A percentile compares a stretch with the other conserved stretches of the same genome.
Conservation (phyloP, 2,888 invertebrate genomes). For the Rotaria macrura region DNA sequence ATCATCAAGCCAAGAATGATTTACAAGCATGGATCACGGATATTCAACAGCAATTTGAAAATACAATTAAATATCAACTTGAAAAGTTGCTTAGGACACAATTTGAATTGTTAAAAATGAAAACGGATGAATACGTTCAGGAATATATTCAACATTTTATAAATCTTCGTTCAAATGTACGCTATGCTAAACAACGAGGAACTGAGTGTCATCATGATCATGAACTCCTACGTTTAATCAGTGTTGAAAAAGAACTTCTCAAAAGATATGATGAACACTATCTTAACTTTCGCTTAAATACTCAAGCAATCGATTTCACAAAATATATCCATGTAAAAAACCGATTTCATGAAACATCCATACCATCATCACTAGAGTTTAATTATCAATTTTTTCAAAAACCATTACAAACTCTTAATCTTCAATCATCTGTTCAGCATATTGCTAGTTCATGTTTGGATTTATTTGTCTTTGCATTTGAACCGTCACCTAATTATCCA, state of each 20-base stretch:
- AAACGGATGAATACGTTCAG: background rate
- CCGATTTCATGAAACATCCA: background rate
- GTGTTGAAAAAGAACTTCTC: background rate
- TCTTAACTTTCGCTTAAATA: background rate
- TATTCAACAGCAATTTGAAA: background rate
- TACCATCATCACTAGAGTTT: background rate
- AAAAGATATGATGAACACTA: background rate
- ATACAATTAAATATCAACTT: background rate
- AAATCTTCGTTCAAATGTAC: background rate
- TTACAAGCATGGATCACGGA: background rate
- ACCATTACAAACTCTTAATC: background rate
- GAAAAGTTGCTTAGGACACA: background rate
- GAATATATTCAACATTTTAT: background rate
- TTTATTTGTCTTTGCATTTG: background rate
- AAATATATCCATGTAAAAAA: background rate
- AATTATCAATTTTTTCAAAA: background rate
- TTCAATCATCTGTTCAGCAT: background rate
- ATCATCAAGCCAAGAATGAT: background rate
- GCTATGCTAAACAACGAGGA: background rate
- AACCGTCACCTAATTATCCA: background rate
- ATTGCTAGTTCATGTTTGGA: background rate
- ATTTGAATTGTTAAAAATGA: background rate
- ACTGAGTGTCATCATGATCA: background rate
- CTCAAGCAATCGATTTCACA: background rate
- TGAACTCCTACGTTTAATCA: background rate